Evolutionary conservation across 2,888 invertebrate species (phyloP).

Genomic region (Ptychoptera contaminata): DNA sequence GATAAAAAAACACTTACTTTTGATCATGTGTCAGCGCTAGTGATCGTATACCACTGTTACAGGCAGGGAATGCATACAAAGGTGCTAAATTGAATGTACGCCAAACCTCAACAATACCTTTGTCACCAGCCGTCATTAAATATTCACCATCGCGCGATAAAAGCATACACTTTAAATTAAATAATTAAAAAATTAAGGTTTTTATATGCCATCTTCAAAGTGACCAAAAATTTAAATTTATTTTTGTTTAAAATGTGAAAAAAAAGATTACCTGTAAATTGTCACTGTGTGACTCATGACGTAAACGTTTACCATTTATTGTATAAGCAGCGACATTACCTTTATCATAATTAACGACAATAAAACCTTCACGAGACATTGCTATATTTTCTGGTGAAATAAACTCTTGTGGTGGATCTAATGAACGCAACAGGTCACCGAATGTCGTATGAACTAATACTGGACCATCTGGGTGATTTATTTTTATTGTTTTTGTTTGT

Average conservation of each 20-base stretch:
- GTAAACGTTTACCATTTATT: slow-evolving; percentile 78
- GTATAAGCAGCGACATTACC: slow-evolving; percentile 90
- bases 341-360: slow-evolving; percentile 84
- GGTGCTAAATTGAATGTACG: slow-evolving; percentile 92
- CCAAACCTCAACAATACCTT: slow-evolving; percentile 97
- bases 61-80: slow-evolving; percentile 94
- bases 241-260: slow-evolving; percentile 1
- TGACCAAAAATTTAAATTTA: slow-evolving; percentile 4
- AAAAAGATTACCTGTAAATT: slow-evolving; percentile 63
- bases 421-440: slow-evolving; percentile 86
- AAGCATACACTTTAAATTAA: slow-evolving; percentile 56
- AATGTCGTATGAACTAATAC: slow-evolving; percentile 95
- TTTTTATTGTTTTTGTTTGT: neutral
- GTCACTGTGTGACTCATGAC: slow-evolving; percentile 86
- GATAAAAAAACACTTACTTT: slow-evolving; percentile 52
- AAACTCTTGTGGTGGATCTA: slow-evolving; percentile 65
- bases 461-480: slow-evolving; percentile 59
- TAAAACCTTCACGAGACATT: slow-evolving; percentile 90
- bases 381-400: slow-evolving; percentile 72
- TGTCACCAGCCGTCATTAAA: slow-evolving; percentile 92
- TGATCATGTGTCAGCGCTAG: slow-evolving; percentile 96
- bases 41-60: slow-evolving; percentile 87
- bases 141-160: slow-evolving; percentile 97
- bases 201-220: slow-evolving; percentile 1
- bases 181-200: neutral